These are phyloP conservation scores for Eupithecia pulchellata DNA, from an alignment of 2,888 invertebrate genomes.

Conservation along the genomic window DNA sequence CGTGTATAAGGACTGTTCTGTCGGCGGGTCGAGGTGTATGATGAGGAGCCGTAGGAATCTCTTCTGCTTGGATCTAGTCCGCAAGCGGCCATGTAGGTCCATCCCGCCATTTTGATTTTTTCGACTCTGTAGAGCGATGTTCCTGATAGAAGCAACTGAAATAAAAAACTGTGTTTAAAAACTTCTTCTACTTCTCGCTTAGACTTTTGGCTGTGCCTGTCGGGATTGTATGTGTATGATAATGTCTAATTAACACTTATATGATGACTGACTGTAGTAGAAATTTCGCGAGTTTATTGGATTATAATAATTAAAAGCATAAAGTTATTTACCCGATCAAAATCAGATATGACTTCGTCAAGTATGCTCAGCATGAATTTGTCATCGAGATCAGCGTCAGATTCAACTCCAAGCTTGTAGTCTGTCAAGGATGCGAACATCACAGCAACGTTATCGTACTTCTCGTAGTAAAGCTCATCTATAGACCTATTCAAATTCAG, in stretches of 20 bases:
- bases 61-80: conserved; percentile 92
- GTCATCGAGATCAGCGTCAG: conserved; percentile 87
- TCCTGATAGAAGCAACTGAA: conserved; percentile 87
- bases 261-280: too few species aligned
- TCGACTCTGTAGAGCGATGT: conserved; percentile 90
- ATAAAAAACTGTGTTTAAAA: background rate
- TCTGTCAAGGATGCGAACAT: conserved; percentile 98
- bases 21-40: conserved; percentile 50
- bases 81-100: conserved; percentile 99
- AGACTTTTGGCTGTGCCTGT: background rate
- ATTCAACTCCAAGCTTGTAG: conserved; percentile 88
- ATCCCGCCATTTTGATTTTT: conserved; percentile 98
- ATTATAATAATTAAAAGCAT: background rate
- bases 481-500: conserved; percentile 88
- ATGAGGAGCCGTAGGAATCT: conserved; percentile 81
- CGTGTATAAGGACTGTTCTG: conserved; percentile 71
- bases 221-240: background rate
- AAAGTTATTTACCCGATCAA: conserved; percentile 89
- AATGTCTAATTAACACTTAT: too few species aligned
- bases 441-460: conserved; percentile 95
- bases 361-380: conserved; percentile 89
- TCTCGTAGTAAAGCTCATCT: conserved; percentile 94
- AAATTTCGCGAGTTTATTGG: background rate
- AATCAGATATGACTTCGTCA: conserved; percentile 96
- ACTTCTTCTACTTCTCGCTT: background rate